Conservation (phyloP, 2,113 vertebrate genomes). For the Calyptomena viridis region DNA sequence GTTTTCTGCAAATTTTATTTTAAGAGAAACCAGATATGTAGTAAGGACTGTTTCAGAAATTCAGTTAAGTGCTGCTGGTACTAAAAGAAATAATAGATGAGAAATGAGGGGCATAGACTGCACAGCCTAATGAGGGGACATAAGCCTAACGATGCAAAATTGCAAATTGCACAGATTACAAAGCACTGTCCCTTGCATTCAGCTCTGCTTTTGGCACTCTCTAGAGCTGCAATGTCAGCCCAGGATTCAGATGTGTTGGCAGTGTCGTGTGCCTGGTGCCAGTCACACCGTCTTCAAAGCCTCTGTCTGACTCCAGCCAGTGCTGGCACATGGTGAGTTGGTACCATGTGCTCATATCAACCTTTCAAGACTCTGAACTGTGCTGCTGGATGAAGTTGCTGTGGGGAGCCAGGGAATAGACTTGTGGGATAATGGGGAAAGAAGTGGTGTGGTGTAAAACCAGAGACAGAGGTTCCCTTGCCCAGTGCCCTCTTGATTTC, state of each 20-base stretch:
- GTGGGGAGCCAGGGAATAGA: background rate
- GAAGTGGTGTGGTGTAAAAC: fast-evolving
- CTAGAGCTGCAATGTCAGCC: background rate
- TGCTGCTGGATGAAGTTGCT: background rate
- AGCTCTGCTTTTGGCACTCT: background rate
- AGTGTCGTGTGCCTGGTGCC: background rate
- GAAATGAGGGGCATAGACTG: background rate
- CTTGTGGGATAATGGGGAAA: background rate
- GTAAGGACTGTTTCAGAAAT: background rate
- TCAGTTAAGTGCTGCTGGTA: background rate
- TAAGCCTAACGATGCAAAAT: background rate
- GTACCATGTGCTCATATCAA: background rate
- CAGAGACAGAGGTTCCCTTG: background rate
- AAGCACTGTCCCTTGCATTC: background rate
- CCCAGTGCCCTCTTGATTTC: background rate
- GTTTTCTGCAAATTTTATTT: conserved; percentile 22
- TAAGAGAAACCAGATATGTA: background rate
- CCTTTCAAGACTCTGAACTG: background rate
- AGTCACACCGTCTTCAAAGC: background rate
- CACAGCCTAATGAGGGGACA: background rate
- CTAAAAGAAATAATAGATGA: background rate
- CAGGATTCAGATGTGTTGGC: background rate
- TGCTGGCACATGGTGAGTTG: fast-evolving
- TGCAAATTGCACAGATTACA: background rate
- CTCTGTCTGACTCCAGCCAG: background rate